Conservation (phyloP, 2,797 vertebrate species). For the Tachyglossus aculeatus region DNA sequence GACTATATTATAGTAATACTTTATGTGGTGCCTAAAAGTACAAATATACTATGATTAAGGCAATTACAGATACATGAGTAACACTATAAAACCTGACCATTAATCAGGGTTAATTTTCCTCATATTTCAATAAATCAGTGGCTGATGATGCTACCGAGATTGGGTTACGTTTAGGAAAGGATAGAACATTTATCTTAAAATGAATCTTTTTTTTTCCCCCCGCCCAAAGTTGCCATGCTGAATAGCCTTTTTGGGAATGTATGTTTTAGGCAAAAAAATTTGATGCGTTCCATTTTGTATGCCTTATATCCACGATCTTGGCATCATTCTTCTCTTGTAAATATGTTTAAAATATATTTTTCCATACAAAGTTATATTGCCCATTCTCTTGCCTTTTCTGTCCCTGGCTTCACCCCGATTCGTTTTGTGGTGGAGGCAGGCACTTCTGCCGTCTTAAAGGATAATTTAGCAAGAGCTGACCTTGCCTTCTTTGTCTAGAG, state of each 20-base stretch:
- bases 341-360: slow-evolving; percentile 25
- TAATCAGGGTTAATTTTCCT: slow-evolving; percentile 21
- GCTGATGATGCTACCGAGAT: not conserved
- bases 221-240: not conserved
- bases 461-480: not conserved
- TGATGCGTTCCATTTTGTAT: not conserved
- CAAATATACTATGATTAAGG: not conserved
- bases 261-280: not conserved
- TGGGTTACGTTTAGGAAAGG: not conserved
- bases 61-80: not conserved
- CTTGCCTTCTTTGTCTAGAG: not conserved
- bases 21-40: not conserved
- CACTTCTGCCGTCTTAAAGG: not conserved
- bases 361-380: not conserved
- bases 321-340: slow-evolving; percentile 15
- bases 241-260: no score
- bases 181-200: not conserved
- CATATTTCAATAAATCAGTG: not conserved
- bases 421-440: not conserved
- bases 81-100: not conserved
- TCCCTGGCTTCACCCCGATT: not conserved
- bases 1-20: not conserved
- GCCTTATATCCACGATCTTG: not conserved
- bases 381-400: not conserved
- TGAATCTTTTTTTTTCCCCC: not conserved